Percentiles rank a stretch among this genome's conserved stretches.
These are phyloP conservation scores for Drosophila auraria DNA, from an alignment of 1,140 invertebrate genomes.

Conservation along the genomic window DNA sequence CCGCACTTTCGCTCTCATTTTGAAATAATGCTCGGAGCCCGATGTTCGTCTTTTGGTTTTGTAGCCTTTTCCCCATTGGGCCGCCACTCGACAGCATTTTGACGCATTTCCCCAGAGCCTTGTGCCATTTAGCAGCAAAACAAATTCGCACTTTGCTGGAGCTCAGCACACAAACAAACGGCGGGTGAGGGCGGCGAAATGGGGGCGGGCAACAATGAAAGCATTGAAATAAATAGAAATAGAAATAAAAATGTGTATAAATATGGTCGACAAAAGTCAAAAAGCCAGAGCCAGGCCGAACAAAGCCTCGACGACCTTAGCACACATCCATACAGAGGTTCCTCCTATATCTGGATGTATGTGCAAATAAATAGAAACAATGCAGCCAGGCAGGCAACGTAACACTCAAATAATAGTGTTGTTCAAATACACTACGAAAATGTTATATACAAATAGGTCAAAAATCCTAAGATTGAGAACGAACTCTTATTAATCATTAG, in stretches of 20 bases:
- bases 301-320: conserved; percentile 66
- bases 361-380: conserved; percentile 58
- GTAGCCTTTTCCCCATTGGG: conserved; percentile 56
- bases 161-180: conserved; percentile 46
- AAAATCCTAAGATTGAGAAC: neutral
- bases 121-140: conserved; percentile 80
- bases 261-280: conserved; percentile 80
- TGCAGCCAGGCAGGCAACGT: conserved; percentile 24
- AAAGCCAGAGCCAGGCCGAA: conserved; percentile 56
- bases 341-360: conserved; percentile 37
- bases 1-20: conserved; percentile 43
- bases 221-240: conserved; percentile 78
- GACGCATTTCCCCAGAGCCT: conserved; percentile 81
- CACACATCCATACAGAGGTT: conserved; percentile 44
- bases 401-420: conserved; percentile 67
- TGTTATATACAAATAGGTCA: neutral
- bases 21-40: conserved; percentile 43
- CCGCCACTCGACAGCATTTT: conserved; percentile 72
- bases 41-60: conserved; percentile 34
- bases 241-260: conserved; percentile 72
- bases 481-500: too few species aligned
- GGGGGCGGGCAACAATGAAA: conserved; percentile 33
- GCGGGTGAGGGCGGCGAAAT: neutral
- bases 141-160: conserved; percentile 74
- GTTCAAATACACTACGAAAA: conserved; percentile 20